These are phyloP conservation scores for Terrapene triunguis DNA, from an alignment of 2,113 vertebrate genomes.

Conservation along the genomic window DNA sequence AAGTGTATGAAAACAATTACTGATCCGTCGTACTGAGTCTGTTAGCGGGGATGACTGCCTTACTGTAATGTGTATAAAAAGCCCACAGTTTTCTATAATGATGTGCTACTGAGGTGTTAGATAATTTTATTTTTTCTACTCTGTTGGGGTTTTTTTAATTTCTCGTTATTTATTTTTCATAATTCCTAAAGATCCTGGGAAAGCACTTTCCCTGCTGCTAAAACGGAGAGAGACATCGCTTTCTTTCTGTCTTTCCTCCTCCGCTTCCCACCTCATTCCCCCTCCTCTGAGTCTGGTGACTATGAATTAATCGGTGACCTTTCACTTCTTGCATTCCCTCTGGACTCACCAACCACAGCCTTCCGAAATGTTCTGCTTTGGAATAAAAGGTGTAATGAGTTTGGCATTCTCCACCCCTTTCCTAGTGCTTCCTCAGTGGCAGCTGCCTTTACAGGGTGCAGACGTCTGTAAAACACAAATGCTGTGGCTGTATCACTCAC, in stretches of 20 bases:
- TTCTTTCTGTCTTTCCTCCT: slow-evolving; percentile 45
- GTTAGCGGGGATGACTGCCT: slow-evolving; percentile 81
- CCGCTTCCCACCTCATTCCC: not conserved
- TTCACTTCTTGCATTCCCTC: slow-evolving; percentile 69
- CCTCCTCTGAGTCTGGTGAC: slow-evolving; percentile 26
- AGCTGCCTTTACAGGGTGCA: slow-evolving; percentile 50
- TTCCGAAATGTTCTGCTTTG: slow-evolving; percentile 61
- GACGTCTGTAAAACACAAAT: rapidly evolving
- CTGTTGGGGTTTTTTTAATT: slow-evolving; percentile 81
- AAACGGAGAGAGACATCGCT: slow-evolving; percentile 30
- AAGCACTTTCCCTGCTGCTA: slow-evolving; percentile 74
- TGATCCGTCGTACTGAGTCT: slow-evolving; percentile 85
- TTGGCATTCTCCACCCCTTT: slow-evolving; percentile 42
- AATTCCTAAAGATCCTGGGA: slow-evolving; percentile 79
- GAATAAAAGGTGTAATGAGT: slow-evolving; percentile 67
- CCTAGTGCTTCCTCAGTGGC: slow-evolving; percentile 35
- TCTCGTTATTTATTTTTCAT: slow-evolving; percentile 81
- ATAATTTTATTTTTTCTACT: slow-evolving; percentile 85
- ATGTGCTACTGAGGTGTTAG: slow-evolving; percentile 84
- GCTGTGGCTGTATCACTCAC: not conserved
- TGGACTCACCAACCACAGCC: slow-evolving; percentile 60
- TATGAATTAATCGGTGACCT: slow-evolving; percentile 77
- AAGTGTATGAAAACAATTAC: slow-evolving; percentile 91
- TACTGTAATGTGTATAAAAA: slow-evolving; percentile 81
- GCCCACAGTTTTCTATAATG: slow-evolving; percentile 80